These are phyloP conservation scores for Calliopum simillimum DNA, from an alignment of 2,888 invertebrate species.

Conservation along the genomic window DNA sequence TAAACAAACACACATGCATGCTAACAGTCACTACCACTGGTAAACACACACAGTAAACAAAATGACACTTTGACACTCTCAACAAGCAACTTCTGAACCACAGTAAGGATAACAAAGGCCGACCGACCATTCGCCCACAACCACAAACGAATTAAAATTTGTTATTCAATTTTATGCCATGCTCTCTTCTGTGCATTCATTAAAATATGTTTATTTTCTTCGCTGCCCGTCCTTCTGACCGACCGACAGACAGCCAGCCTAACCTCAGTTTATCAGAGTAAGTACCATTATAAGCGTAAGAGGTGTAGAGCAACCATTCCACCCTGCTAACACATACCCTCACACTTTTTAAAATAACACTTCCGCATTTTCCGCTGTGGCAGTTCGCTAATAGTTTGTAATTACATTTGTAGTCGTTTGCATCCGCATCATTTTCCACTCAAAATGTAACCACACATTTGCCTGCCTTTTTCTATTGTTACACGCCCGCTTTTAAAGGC, in stretches of 20 bases:
- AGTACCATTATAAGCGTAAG: neutral
- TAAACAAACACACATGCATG: neutral
- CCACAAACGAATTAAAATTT: constrained; percentile 13
- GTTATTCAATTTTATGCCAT: constrained; percentile 15
- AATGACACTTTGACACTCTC: neutral
- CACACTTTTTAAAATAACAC: too few species aligned
- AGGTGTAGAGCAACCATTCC: neutral
- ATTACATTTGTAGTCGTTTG: neutral
- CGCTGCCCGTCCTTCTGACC: neutral
- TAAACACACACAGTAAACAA: neutral
- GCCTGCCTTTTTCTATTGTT: too few species aligned
- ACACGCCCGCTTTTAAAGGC: neutral
- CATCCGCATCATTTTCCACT: too few species aligned
- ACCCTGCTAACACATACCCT: too few species aligned
- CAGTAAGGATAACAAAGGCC: neutral
- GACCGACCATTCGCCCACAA: neutral
- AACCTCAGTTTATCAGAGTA: neutral
- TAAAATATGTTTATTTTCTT: neutral
- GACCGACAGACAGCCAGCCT: neutral
- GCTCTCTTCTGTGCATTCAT: constrained; percentile 17
- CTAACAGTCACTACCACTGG: neutral
- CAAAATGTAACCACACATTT: too few species aligned
- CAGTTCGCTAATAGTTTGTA: neutral
- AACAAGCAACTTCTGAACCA: neutral
- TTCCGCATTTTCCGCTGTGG: too few species aligned